These are phyloP conservation scores for Oncopeltus fasciatus DNA, from an alignment of 1,140 invertebrate genomes.

Conservation along the genomic window DNA sequence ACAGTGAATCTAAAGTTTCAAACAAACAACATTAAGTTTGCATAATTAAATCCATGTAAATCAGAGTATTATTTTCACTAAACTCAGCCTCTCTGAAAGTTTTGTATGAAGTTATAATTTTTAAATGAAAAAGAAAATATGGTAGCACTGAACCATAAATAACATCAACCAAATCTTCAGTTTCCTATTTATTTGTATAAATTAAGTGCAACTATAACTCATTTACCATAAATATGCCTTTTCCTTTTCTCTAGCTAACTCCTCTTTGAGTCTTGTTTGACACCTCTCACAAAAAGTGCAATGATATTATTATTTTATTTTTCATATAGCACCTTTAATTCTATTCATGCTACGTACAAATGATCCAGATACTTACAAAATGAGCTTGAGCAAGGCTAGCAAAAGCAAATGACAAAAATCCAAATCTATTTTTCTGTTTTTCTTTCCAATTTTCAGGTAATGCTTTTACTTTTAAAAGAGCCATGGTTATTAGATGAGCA, in stretches of 20 bases:
- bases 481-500: neutral
- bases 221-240: too few relatives aligned
- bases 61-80: neutral
- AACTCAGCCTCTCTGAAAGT: too few relatives aligned
- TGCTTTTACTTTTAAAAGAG: neutral
- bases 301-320: neutral
- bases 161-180: neutral
- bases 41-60: neutral
- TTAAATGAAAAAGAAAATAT: neutral
- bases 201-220: too few relatives aligned
- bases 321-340: neutral
- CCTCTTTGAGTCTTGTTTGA: neutral
- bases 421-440: neutral
- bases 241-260: too few relatives aligned
- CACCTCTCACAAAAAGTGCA: neutral
- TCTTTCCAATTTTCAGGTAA: neutral
- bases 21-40: too few relatives aligned
- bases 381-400: neutral
- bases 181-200: too few relatives aligned
- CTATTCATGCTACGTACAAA: neutral
- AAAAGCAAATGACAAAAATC: neutral
- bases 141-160: neutral
- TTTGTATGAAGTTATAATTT: neutral
- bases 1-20: neutral
- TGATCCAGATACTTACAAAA: neutral